A percentile compares a stretch with the other conserved stretches of the same genome.
phyloP scores from a whole-genome alignment of 2,797 vertebrate species.

The Eurystomus glaucurus region DNA sequence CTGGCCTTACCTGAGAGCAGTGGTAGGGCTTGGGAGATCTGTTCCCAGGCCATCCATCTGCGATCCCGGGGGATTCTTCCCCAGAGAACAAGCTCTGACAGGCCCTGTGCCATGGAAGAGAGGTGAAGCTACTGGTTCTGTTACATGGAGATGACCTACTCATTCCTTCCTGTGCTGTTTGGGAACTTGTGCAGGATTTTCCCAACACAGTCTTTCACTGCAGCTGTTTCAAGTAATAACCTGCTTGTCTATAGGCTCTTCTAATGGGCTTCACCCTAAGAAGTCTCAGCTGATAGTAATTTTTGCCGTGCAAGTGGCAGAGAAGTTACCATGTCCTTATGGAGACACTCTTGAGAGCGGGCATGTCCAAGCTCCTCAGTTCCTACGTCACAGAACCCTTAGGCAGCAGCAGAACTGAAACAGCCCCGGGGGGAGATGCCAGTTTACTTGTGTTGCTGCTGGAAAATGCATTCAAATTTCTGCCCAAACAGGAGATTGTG shows the following conservation, averaged over 20 bases:
- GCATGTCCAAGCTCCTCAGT: slow-evolving; percentile 43
- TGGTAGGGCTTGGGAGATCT: background rate
- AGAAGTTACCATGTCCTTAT: background rate
- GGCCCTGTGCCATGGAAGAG: background rate
- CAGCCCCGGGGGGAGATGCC: slow-evolving; percentile 10
- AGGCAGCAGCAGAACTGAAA: slow-evolving; percentile 50
- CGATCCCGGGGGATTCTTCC: background rate
- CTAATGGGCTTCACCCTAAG: background rate
- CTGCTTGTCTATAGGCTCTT: background rate
- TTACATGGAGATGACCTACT: background rate
- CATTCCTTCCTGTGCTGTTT: background rate
- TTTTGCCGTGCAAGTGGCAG: background rate
- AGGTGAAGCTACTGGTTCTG: background rate
- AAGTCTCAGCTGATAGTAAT: background rate
- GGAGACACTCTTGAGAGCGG: background rate
- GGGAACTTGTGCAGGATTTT: slow-evolving; percentile 1
- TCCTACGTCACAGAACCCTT: background rate
- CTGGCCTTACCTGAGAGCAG: background rate
- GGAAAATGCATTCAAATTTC: slow-evolving; percentile 66
- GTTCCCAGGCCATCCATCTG: background rate
- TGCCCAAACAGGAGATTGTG: slow-evolving; percentile 64
- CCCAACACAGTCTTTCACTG: background rate
- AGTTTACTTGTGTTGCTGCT: slow-evolving; percentile 44
- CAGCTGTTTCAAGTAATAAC: background rate
- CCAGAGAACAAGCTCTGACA: background rate